Evolutionary conservation across 2,797 vertebrate genomes (phyloP).

Genomic region (Lophius americanus): DNA sequence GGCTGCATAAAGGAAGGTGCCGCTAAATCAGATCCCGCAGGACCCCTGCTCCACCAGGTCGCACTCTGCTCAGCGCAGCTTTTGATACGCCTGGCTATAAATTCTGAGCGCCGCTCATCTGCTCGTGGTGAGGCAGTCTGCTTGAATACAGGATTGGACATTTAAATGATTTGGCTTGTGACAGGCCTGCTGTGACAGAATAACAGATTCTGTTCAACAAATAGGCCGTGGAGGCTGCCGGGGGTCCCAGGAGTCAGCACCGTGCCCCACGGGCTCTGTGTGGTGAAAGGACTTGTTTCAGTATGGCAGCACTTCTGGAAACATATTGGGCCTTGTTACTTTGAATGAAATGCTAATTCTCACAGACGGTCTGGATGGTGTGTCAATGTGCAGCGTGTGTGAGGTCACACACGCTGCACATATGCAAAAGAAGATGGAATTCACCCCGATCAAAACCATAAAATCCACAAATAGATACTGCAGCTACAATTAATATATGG

Average conservation of each 20-base stretch:
- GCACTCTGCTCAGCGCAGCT: constrained; percentile 75
- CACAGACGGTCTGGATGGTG: constrained; percentile 63
- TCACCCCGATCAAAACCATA: constrained; percentile 13
- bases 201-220: constrained; percentile 84
- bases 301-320: constrained; percentile 83
- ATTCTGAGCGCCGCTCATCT: constrained; percentile 79
- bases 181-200: constrained; percentile 84
- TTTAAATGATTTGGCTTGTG: constrained; percentile 84
- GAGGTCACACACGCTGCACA: constrained; percentile 58
- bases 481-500: constrained; percentile 11
- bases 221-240: constrained; percentile 81
- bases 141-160: constrained; percentile 86
- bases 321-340: constrained; percentile 87
- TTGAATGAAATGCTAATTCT: constrained; percentile 85
- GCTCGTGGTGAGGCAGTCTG: constrained; percentile 78
- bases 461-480: constrained; percentile 2
- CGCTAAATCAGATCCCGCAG: constrained; percentile 80
- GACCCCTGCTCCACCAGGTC: constrained; percentile 76
- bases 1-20: constrained; percentile 70
- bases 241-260: constrained; percentile 78
- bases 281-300: constrained; percentile 84
- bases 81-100: constrained; percentile 72
- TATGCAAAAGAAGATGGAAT: constrained; percentile 38
- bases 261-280: constrained; percentile 78
- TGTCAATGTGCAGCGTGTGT: constrained; percentile 61